phyloP scores from a whole-genome alignment of 2,113 vertebrate species.

The Apodemus speciosus region DNA sequence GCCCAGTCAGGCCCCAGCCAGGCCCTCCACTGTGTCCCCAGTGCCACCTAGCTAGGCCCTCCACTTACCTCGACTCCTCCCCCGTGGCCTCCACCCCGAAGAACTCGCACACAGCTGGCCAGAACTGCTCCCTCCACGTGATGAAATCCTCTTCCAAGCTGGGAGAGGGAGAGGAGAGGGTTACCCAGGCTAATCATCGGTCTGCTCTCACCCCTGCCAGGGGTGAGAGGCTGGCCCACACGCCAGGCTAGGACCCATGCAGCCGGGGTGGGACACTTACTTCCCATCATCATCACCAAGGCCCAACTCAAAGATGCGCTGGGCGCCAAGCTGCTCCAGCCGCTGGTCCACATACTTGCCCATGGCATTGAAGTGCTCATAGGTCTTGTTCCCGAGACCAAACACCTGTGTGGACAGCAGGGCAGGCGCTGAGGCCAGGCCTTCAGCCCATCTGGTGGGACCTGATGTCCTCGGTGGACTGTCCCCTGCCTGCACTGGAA shows the following conservation, averaged over 20 bases:
- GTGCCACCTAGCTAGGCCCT: background rate
- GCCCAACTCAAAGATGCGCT: constrained; percentile 95
- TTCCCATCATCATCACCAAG: constrained; percentile 96
- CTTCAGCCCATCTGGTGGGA: background rate
- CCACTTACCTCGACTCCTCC: constrained; percentile 95
- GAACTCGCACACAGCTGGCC: constrained; percentile 97
- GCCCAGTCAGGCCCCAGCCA: background rate
- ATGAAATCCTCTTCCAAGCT: constrained; percentile 98
- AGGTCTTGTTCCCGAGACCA: constrained; percentile 97
- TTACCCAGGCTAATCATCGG: background rate
- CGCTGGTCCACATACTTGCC: constrained; percentile 96
- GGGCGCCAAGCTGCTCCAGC: constrained; percentile 93
- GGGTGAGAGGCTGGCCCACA: background rate
- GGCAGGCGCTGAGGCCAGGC: background rate
- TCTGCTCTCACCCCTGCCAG: background rate
- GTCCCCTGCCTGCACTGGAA: accelerated
- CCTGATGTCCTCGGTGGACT: background rate
- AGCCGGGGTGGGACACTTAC: constrained; percentile 86
- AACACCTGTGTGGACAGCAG: constrained; percentile 90
- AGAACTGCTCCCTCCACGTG: constrained; percentile 99
- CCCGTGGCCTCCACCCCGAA: constrained; percentile 97
- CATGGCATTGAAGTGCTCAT: constrained; percentile 99
- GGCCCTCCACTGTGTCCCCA: no score
- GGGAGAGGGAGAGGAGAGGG: background rate
- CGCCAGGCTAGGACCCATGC: no score